These are phyloP conservation scores for Gymnorhina tibicen DNA, from an alignment of 2,113 vertebrate species.

Conservation along the genomic window DNA sequence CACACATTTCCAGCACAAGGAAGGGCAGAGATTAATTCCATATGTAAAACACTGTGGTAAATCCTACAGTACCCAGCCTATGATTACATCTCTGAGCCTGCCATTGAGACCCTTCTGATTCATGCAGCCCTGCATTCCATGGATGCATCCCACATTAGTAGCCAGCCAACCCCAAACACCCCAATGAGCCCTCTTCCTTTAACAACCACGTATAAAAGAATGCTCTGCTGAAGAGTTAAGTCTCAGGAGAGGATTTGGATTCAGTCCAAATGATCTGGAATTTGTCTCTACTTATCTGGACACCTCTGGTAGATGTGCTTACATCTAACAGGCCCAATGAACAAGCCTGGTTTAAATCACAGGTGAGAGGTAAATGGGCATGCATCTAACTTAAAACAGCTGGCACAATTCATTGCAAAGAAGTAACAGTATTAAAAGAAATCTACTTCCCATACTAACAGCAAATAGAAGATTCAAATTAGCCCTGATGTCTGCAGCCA, in stretches of 20 bases:
- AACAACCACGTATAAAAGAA: background rate
- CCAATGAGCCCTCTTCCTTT: background rate
- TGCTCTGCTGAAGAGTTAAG: background rate
- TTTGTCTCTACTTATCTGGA: background rate
- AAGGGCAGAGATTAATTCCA: background rate
- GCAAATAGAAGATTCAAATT: background rate
- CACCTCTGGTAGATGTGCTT: background rate
- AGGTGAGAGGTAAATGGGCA: background rate
- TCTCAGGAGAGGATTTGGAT: background rate
- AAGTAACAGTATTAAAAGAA: background rate
- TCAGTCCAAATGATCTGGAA: background rate
- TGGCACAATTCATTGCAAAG: background rate
- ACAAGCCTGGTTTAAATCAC: background rate
- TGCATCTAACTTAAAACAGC: background rate
- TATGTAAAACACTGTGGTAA: background rate
- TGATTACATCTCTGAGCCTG: background rate
- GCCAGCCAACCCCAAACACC: background rate
- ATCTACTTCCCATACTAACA: background rate
- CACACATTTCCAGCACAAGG: background rate
- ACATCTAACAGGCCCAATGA: background rate
- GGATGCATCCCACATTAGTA: background rate
- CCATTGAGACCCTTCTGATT: background rate
- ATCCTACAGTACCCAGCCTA: background rate
- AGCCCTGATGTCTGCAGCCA: background rate
- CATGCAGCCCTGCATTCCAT: background rate